Evolutionary conservation across 35 echinoderm and acorn worm species (phyloP), one percentile per base, ranked within the genome.

Genomic region (Ophioderma brevispina): DNA sequence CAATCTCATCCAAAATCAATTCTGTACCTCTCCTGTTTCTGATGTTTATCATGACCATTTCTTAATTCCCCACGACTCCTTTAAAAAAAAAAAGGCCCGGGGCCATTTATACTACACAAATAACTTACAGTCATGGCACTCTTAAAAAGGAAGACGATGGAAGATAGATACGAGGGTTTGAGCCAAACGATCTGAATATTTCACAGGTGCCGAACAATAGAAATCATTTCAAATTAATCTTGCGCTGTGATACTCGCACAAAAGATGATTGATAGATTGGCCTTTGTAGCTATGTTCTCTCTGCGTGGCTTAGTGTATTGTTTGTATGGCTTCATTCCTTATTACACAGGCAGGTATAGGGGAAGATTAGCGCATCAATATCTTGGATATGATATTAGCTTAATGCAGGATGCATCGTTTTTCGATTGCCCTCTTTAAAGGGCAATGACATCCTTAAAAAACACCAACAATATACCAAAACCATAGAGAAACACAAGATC

Each of bases 141-240:
- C 41, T 46, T 46, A 25, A 8, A 70, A 52, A 70, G 15, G 59
- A 25, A 25, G 28, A 18, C 17, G 59, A 70, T 70, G 6, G 15
- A 6, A 70, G 5, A 70, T 70, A 70, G 59, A 70, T 70, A 70
- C 59, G 28, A 2, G 10, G 59, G 28, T 18, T 70, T 70, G 59
- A 13, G 59, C 59, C 59, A 70, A 70, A 70, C n/a, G 15, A 70
- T 30, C 59, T 70, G 59, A 70, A 30, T 70, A 70, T 70, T 70
- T 70, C 59, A 70, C 59, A 70, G 59, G 59, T 70, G 28, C 59
- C 59, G 59, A 6, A 70, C 59, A 70, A 70, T 70, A 25, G 23
- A 70, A 25, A 70, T 70, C 59, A 70, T 70, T 70, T 70, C 17
- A 70, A 70, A 70, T 70, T 70, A 70, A 70, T 70, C 59, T 70